Conservation (phyloP, 2,888 invertebrate genomes). For the Tubulanus polymorphus region DNA sequence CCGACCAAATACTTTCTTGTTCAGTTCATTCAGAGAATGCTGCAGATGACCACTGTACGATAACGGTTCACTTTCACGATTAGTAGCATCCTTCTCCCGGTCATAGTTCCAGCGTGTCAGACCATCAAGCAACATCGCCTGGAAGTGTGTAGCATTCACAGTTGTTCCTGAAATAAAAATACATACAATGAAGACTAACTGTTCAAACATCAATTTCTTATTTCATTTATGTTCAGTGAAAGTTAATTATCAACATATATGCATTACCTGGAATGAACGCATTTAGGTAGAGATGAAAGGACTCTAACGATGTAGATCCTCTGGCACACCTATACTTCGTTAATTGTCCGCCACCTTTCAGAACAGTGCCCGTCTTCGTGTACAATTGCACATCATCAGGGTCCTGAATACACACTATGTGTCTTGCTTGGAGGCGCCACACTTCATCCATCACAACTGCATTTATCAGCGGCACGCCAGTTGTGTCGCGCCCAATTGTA, state of each 20-base stretch:
- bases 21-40: no score
- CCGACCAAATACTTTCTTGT: no score
- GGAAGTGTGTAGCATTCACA: constrained; percentile 4
- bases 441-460: constrained; percentile 6
- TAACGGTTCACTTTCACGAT: no score
- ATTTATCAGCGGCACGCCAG: constrained; percentile 22
- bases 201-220: no score
- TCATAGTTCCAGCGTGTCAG: background rate
- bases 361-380: constrained; percentile 15
- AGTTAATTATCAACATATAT: background rate
- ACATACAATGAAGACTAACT: no score
- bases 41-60: no score
- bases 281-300: constrained; percentile 25
- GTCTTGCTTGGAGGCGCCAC: constrained; percentile 12
- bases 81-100: no score
- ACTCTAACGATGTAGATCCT: constrained; percentile 29
- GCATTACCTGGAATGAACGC: constrained; percentile 24
- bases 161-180: constrained; percentile 9
- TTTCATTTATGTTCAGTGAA: no score
- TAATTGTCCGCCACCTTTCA: constrained; percentile 22
- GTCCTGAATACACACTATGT: constrained; percentile 15
- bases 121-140: constrained; percentile 12
- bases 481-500: constrained; percentile 14
- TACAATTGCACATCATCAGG: constrained; percentile 19
- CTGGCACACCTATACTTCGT: constrained; percentile 25